Base-by-base conservation (phyloP, 2,797 vertebrate genomes). In the Menidia menidia region DNA sequence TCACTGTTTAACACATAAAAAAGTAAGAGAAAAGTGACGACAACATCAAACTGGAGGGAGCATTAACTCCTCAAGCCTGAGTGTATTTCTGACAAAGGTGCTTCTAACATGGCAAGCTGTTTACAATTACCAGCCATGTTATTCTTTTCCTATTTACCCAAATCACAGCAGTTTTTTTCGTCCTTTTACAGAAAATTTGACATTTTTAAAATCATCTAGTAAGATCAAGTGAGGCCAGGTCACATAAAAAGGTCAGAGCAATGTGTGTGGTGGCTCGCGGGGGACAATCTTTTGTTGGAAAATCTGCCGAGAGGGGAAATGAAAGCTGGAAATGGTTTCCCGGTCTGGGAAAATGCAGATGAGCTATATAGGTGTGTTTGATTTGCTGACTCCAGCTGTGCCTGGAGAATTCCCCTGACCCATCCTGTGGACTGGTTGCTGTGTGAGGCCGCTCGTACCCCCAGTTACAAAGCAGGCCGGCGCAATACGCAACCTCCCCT, bases 401-500 rank as follows among this genome's bases (percentile, higher is more conserved):
- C 77, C 71, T 67, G 86, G 77, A 88, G 84, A 89, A 92, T 92
- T 92, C 89, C 83, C 90, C 79, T 82, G 83, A 87, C 87, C 86
- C 87, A 39, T 77, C 80, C 82, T 31, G 32, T 68, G 78, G 77
- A 68, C 75, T 6, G 76, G 87, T 90, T 89, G 86, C 87, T 85
- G 88, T 91, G 80, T 77, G 86, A 87, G 81, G 69, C 86, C 78
- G 25, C 90, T 92, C 92, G 79, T 57, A 83, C 87, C 83, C 82
- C 75, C 93, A 94, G 92, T 92, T 93, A 89, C 78, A 84, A 89
- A 82, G 83, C 75, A 85, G 73, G 69, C 76, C 70, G 80, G 89
- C 85, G 92, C 95, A 94, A 94, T 94, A 94, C 95, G 78, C 96
- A 96, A 94, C 94, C 92, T 59, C 93, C 94, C 87, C 47, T 92